These are phyloP conservation scores for Pseudopipra pipra DNA, from an alignment of 2,113 vertebrate species.

Conservation along the genomic window DNA sequence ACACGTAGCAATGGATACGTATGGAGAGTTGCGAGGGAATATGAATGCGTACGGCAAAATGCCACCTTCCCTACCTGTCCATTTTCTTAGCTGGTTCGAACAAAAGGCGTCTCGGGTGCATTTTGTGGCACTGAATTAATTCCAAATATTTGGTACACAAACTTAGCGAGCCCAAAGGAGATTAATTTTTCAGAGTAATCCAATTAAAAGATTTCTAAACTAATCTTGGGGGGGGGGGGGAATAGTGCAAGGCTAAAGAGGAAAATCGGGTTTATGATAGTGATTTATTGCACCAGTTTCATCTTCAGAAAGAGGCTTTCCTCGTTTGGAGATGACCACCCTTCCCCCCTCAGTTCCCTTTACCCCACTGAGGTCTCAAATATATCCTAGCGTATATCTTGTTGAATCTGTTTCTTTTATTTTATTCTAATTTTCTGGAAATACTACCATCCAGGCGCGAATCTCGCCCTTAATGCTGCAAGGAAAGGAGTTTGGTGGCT, in stretches of 20 bases:
- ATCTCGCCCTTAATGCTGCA: background rate
- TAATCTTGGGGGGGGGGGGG: slow-evolving; percentile 33
- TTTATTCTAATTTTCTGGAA: background rate
- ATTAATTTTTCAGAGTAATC: slow-evolving; percentile 77
- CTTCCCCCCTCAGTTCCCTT: background rate
- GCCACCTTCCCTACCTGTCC: background rate
- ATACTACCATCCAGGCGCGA: background rate
- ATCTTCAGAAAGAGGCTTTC: background rate
- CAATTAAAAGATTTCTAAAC: slow-evolving; percentile 81
- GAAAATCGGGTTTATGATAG: slow-evolving; percentile 44
- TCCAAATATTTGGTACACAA: slow-evolving; percentile 72
- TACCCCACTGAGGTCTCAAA: background rate
- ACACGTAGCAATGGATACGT: background rate
- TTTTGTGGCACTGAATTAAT: slow-evolving; percentile 44
- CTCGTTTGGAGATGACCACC: slow-evolving; percentile 9
- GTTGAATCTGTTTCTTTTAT: background rate
- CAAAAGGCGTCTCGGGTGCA: background rate
- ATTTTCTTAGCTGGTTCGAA: background rate
- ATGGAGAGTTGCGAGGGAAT: background rate
- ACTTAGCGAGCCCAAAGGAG: slow-evolving; percentile 71
- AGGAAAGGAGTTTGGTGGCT: slow-evolving; percentile 22
- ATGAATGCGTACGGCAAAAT: background rate
- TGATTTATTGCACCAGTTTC: slow-evolving; percentile 53
- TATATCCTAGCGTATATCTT: background rate
- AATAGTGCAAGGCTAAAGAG: slow-evolving; percentile 4